Evolutionary conservation across 2,113 vertebrate genomes (phyloP), one percentile per base, ranked within the genome.

Genomic region (Bombycilla garrulus): DNA sequence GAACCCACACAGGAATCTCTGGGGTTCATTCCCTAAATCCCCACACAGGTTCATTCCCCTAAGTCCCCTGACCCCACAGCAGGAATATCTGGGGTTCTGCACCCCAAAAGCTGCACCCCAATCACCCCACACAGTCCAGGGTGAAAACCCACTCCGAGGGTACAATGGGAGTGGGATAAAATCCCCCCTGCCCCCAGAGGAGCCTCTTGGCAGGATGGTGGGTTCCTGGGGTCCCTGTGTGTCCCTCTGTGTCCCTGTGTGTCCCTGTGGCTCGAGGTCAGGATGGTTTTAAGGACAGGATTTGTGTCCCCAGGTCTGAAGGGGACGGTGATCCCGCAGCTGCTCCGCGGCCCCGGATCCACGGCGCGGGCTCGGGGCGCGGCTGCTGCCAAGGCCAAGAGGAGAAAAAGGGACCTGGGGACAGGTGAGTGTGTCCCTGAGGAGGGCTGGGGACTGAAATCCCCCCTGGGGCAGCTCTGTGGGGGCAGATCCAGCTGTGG

Each of bases 381-480:
- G 1, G 12, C 95, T 5, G 64, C 95, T 33, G 81, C 94, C 87
- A 98, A 95, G 72, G 81, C 97, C 84, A 98, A 96, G 95, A 98
- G 96, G 96, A 98, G 96, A 89, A 98, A 74, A 64, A 98, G 96
- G 81, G 98, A 98, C 2, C 26, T 95, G 20, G 21, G 35, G 2
- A 31, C 93, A n/a, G n/a, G n/a, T n/a, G n/a, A n/a, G n/a, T n/a
- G n/a, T n/a, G n/a, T n/a, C n/a, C n/a, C n/a, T n/a, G n/a, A n/a
- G n/a, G n/a, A n/a, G n/a, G n/a, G n/a, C n/a, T n/a, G n/a, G n/a
- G n/a, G n/a, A n/a, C n/a, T n/a, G n/a, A n/a, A n/a, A n/a, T n/a
- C n/a, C n/a, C n/a, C 35, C n/a, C n/a, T n/a, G n/a, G n/a, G n/a
- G n/a, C 61, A 33, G 40, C 17, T 24, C n/a, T 1, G 1, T 21